Base-by-base conservation (phyloP, 1,140 invertebrate genomes). In the Drosophila dunni region DNA sequence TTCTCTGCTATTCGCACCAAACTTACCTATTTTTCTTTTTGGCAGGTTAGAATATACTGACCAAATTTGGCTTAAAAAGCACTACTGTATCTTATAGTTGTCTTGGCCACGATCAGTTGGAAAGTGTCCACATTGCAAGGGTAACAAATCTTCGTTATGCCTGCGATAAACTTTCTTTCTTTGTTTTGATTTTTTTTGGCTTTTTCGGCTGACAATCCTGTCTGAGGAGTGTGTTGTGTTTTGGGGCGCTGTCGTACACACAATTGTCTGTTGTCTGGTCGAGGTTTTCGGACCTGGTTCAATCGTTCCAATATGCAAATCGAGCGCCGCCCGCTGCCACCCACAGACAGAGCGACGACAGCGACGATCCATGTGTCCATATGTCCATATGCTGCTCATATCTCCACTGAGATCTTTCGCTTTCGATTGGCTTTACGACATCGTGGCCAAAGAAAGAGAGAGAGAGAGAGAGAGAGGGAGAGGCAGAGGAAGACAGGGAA, bases 301-400 rank as follows among this genome's bases (percentile, higher is more conserved):
- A 74, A 83, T 88, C 84, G 84, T 84, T 84, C 80, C 77, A 80
- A 89, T 88, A 88, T 88, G 84, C 84, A 88, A 88, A 88, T 88
- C 40, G 58, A 53, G 40, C 40, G 54, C 79, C 70, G 64, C 84
- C 84, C 85, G 77, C 74, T 73, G 80, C 83, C 83, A 88, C 83
- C 83, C 83, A 88, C 83, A 82, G 75, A 74, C 78, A 72, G 29
- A 8, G 42, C 65, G 70, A 66, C 51, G 36, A 68, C 57, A 36
- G 33, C 50, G 29, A 24, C 17, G 68, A 79, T 88, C 71, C 79
- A 86, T 78, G 76, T 88, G 82, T 70, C 79, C 82, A 85, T 76
- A 86, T 82, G 83, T 74, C 56, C 48, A 69, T 69, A 60, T 69
- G 48, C 45, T 83, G 53, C 62, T 53, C 73, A 61, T 88, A 88